phyloP scores from a whole-genome alignment of 2,888 invertebrate species.

The Nephrotoma appendiculata region DNA sequence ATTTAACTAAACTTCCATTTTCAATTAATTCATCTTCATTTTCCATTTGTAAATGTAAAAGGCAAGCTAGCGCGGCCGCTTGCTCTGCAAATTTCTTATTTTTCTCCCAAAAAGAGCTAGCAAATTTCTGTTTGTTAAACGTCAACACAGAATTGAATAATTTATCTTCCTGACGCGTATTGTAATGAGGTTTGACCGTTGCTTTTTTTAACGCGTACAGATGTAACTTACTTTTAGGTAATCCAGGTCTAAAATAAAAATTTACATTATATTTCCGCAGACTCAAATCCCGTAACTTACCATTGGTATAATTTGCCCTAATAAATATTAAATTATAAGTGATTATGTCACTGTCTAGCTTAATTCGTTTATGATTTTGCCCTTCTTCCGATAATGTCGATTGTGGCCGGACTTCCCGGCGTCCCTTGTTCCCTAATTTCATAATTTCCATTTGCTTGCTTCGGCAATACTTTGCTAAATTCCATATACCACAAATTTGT shows the following conservation, averaged over 20 bases:
- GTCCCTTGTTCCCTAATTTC: slow-evolving; percentile 50
- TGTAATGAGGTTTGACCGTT: slow-evolving; percentile 48
- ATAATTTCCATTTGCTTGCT: slow-evolving; percentile 51
- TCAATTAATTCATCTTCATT: slow-evolving; percentile 45
- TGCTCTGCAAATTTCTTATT: slow-evolving; percentile 91
- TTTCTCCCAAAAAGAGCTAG: slow-evolving; percentile 82
- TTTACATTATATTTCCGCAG: slow-evolving; percentile 28
- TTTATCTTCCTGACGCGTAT: slow-evolving; percentile 63
- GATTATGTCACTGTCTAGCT: slow-evolving; percentile 24
- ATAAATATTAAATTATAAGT: slow-evolving; percentile 44
- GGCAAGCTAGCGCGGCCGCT: slow-evolving; percentile 76
- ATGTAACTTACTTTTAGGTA: slow-evolving; percentile 73
- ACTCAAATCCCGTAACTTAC: slow-evolving; percentile 15
- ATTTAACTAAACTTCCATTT: slow-evolving; percentile 39
- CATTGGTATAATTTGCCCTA: slow-evolving; percentile 42
- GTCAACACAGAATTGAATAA: slow-evolving; percentile 63
- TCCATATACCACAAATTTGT: slow-evolving; percentile 81
- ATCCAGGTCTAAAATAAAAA: slow-evolving; percentile 36
- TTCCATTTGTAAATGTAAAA: slow-evolving; percentile 51
- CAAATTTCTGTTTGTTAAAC: slow-evolving; percentile 61
- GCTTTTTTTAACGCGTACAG: slow-evolving; percentile 54
- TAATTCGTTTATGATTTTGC: slow-evolving; percentile 36
- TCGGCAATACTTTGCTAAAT: slow-evolving; percentile 59
- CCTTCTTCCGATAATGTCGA: slow-evolving; percentile 27
- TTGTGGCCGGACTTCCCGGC: slow-evolving; percentile 51